Evolutionary conservation across 2,888 invertebrate species (phyloP).

Genomic region (Caenorhabditis sinica): DNA sequence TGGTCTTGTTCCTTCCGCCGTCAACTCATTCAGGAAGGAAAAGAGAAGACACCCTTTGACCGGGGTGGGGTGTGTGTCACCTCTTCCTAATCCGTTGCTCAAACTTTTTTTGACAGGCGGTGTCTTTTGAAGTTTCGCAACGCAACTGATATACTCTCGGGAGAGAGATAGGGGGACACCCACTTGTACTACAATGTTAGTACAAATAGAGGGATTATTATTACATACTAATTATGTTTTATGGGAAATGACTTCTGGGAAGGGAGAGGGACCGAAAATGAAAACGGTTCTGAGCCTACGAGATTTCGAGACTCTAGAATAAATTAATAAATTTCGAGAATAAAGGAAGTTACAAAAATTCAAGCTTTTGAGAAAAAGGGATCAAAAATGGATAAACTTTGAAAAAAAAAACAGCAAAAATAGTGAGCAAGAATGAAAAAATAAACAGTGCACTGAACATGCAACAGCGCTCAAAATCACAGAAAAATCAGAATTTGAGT

Average conservation of each 20-base stretch:
- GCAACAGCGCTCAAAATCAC: slow-evolving; percentile 28
- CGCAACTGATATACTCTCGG: slow-evolving; percentile 66
- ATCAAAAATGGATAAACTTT: background rate
- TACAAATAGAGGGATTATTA: slow-evolving; percentile 46
- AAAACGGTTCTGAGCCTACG: background rate
- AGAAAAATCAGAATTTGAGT: background rate
- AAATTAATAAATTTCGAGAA: too few species aligned
- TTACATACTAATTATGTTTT: slow-evolving; percentile 16
- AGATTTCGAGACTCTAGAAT: too few species aligned
- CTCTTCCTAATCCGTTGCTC: slow-evolving; percentile 62
- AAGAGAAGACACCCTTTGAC: slow-evolving; percentile 20
- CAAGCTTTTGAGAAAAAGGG: too few species aligned
- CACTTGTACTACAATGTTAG: slow-evolving; percentile 53
- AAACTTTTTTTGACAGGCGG: slow-evolving; percentile 59
- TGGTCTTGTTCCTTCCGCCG: background rate
- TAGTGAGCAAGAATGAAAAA: too few species aligned
- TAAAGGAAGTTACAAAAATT: too few species aligned
- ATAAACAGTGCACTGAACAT: slow-evolving; percentile 33
- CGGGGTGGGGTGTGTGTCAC: slow-evolving; percentile 32
- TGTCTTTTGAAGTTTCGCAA: slow-evolving; percentile 35
- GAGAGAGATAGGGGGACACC: slow-evolving; percentile 25
- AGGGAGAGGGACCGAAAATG: background rate
- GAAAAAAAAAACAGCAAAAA: too few species aligned
- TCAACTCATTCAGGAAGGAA: background rate
- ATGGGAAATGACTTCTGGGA: background rate